Evolutionary conservation across 1,140 invertebrate species (phyloP).

Genomic region (Drosophila subobscura): DNA sequence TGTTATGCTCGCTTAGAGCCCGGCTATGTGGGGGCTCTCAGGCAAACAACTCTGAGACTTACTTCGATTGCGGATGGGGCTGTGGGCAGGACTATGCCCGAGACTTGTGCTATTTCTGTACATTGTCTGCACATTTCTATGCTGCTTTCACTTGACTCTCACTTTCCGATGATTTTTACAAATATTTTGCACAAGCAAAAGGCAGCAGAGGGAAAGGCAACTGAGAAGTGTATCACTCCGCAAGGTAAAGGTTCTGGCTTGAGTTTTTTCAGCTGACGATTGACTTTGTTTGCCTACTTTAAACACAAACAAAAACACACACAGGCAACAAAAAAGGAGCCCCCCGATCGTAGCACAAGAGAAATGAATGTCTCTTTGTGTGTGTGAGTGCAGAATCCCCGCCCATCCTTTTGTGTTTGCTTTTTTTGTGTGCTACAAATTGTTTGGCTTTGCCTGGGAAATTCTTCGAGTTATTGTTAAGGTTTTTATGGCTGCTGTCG

Average conservation of each 20-base stretch:
- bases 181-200: conserved; percentile 50
- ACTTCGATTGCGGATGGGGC: background rate
- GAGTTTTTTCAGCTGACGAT: conserved; percentile 15
- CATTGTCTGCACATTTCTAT: conserved; percentile 59
- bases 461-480: conserved; percentile 73
- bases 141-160: conserved; percentile 50
- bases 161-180: conserved; percentile 24
- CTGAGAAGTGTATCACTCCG: conserved; percentile 1
- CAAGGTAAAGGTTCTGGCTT: conserved; percentile 5
- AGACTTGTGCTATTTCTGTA: conserved; percentile 39
- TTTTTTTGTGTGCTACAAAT: conserved; percentile 71
- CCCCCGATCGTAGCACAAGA: conserved; percentile 60
- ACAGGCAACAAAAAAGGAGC: too few species aligned
- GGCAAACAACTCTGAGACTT: too few species aligned
- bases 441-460: conserved; percentile 69
- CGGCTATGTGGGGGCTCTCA: conserved; percentile 17
- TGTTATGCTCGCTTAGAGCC: conserved; percentile 73
- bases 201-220: too few species aligned
- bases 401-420: conserved; percentile 44
- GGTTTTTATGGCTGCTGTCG: conserved; percentile 70
- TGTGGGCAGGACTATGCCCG: conserved; percentile 1
- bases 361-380: conserved; percentile 38
- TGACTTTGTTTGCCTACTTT: conserved; percentile 67
- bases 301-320: conserved; percentile 64
- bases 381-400: conserved; percentile 13